phyloP scores from a whole-genome alignment of 2,888 invertebrate genomes.

The Dioctria linearis region DNA sequence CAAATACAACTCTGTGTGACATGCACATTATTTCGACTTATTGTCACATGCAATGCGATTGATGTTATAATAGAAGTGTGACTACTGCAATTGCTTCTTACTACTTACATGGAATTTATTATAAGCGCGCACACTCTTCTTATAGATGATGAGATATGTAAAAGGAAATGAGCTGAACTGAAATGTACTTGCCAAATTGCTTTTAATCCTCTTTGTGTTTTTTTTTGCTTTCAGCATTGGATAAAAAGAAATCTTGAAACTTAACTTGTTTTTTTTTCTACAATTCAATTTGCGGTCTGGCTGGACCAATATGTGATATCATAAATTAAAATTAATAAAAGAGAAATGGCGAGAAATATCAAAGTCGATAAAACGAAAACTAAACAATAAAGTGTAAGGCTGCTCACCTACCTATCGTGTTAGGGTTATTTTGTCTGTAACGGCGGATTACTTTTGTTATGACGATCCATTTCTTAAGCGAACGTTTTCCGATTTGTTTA shows the following conservation, averaged over 20 bases:
- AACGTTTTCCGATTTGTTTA: no score
- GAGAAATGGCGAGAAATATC: conserved; percentile 37
- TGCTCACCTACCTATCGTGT: conserved; percentile 9
- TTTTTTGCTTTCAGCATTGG: no score
- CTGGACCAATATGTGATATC: conserved; percentile 37
- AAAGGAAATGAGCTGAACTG: conserved; percentile 43
- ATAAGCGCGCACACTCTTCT: not conserved
- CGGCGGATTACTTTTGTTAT: conserved; percentile 3
- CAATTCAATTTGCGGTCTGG: not conserved
- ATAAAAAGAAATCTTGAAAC: no score
- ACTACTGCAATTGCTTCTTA: not conserved
- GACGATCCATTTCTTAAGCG: not conserved
- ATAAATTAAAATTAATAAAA: conserved; percentile 28
- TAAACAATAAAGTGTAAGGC: conserved; percentile 23
- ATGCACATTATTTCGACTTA: not conserved
- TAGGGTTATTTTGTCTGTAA: conserved; percentile 26
- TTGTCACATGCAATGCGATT: conserved; percentile 44
- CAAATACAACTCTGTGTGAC: not conserved
- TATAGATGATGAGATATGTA: not conserved
- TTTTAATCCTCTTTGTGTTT: conserved; percentile 9
- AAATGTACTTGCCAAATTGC: conserved; percentile 40
- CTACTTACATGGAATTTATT: conserved; percentile 27
- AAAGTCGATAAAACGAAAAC: conserved; percentile 25
- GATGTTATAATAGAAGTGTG: conserved; percentile 34
- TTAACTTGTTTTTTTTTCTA: not conserved